Evolutionary conservation across 2,113 vertebrate genomes (phyloP).

Genomic region (Lamprologus callipterus): DNA sequence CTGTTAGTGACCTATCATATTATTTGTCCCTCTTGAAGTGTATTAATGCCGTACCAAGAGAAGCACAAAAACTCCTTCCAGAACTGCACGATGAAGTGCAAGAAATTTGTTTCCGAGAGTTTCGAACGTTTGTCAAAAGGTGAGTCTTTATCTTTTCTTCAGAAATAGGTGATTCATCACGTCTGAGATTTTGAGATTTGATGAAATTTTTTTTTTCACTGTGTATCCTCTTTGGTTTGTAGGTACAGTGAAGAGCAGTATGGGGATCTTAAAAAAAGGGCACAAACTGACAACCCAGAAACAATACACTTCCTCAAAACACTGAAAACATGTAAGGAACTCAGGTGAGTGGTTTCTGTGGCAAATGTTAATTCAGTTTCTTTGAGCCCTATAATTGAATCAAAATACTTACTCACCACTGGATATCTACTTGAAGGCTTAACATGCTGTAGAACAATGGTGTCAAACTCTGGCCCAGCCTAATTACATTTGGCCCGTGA

Average conservation of each 20-base stretch:
- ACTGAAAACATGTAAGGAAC: constrained; percentile 35
- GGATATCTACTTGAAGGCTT: neutral
- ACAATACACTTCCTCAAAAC: constrained; percentile 15
- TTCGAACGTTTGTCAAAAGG: constrained; percentile 34
- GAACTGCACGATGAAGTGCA: neutral
- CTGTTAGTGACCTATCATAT: neutral
- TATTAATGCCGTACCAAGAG: neutral
- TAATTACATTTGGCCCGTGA: too few species aligned
- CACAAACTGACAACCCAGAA: neutral
- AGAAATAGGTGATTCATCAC: neutral
- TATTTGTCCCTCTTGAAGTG: neutral
- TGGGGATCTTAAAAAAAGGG: neutral
- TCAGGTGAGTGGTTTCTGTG: constrained; percentile 28
- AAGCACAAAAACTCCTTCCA: neutral
- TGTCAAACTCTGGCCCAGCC: too few species aligned
- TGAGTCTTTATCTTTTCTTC: neutral
- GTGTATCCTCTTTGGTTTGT: neutral
- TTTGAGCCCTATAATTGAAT: accelerated
- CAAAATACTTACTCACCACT: neutral
- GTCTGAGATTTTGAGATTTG: neutral
- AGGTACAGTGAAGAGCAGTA: constrained; percentile 33
- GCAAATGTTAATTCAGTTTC: neutral
- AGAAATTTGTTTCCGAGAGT: constrained; percentile 39
- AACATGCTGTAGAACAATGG: neutral
- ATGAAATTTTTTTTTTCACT: accelerated